Conservation (phyloP, 2,113 vertebrate genomes). For the Calyptomena viridis region DNA sequence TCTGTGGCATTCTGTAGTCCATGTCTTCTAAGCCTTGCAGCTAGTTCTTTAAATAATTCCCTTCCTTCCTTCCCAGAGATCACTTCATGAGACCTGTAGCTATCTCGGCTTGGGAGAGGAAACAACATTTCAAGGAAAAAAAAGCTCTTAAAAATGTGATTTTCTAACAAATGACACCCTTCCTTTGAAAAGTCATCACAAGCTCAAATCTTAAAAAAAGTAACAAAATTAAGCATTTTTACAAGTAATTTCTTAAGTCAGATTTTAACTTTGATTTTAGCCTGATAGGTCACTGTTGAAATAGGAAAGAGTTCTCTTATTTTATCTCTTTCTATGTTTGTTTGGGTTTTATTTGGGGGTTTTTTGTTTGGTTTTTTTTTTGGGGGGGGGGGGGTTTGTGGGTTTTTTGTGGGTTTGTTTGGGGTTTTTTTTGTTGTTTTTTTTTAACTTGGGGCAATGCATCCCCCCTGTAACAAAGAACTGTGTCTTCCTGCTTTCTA, state of each 20-base stretch:
- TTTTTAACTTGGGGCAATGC: fast-evolving
- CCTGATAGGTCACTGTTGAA: neutral
- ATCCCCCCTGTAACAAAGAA: neutral
- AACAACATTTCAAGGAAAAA: neutral
- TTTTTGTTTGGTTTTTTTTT: too few relatives aligned
- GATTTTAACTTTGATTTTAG: neutral
- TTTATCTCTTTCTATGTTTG: neutral
- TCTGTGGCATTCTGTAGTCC: neutral
- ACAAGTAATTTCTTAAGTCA: neutral
- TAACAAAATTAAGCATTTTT: neutral
- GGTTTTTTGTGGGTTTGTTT: too few relatives aligned
- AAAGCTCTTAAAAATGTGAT: neutral
- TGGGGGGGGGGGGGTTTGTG: too few relatives aligned
- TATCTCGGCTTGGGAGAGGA: neutral
- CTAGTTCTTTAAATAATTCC: neutral
- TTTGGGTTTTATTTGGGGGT: too few relatives aligned
- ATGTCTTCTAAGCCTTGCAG: neutral
- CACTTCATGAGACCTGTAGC: neutral
- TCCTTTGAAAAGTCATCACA: neutral
- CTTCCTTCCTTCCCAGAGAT: neutral
- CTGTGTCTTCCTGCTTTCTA: neutral
- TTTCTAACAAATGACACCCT: neutral
- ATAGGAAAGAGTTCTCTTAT: neutral
- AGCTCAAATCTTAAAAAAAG: neutral
- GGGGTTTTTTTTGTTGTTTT: neutral